Base-by-base conservation (phyloP, 2,888 invertebrate species). In the Eupithecia insigniata region DNA sequence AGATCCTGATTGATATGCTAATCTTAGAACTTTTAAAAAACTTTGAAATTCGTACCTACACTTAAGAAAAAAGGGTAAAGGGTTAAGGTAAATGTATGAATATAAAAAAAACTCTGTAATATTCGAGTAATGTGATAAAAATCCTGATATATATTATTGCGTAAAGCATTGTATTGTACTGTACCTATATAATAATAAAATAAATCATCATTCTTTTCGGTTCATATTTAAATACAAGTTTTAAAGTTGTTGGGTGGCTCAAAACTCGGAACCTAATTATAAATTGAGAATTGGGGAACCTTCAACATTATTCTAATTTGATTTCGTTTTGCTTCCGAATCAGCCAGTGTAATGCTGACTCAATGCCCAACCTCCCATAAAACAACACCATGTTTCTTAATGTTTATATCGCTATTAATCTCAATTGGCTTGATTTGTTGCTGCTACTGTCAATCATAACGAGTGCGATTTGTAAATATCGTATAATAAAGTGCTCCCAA, bases 361-460 rank as follows among this genome's bases (percentile, higher is more conserved):
- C 28, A 26, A 30, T 51, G n/a, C 4, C 30, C 32, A 26, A 66
- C 76, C 74, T 75, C 70, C 61, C 73, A 72, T 72, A 72, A 67
- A 69, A 61, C 39, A 74, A 55, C 79, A 78, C 81, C 71, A 81
- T 82, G 80, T 83, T 83, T 85, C 80, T 84, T 83, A 78, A 77
- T 73, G 70, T 73, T 77, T 81, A 83, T 80, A 78, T 78, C 80
- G 82, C 84, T 84, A 81, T 84, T 84, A 85, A 81, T 84, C 82
- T 85, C 84, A 85, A 86, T 85, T 81, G 82, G 79, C 80, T 81
- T 85, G 83, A 87, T 85, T 86, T 84, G 84, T 85, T 73, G 73
- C 67, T 58, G 73, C 76, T 78, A 58, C 66, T 39, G 30, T 43
- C 65, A 60, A 67, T 61, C 61, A 26, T 26, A 55, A 78, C 76